These are phyloP conservation scores for Lethocerus indicus DNA, from an alignment of 1,140 invertebrate species.

Conservation along the genomic window DNA sequence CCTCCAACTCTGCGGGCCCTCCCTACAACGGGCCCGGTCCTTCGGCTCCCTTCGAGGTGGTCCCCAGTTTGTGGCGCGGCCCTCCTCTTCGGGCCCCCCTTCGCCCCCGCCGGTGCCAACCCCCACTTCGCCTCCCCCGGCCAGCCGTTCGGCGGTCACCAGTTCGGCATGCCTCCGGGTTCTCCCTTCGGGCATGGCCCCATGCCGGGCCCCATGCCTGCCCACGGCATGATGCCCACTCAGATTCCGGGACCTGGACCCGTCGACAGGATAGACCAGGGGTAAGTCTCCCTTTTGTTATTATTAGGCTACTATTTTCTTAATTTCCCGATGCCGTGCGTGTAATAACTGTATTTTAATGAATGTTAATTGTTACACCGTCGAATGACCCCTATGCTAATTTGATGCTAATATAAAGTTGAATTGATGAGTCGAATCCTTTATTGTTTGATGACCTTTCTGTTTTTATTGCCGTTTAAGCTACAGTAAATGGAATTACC, in stretches of 20 bases:
- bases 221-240: constrained; percentile 27
- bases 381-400: not conserved
- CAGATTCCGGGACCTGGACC: constrained; percentile 45
- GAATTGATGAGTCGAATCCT: too few relatives aligned
- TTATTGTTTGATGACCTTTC: too few relatives aligned
- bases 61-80: constrained; percentile 40
- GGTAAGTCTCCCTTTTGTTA: constrained; percentile 31
- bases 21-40: constrained; percentile 46
- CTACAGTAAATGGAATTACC: too few relatives aligned
- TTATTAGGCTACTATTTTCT: not conserved
- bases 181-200: constrained; percentile 45
- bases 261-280: constrained; percentile 51
- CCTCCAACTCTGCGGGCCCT: constrained; percentile 39
- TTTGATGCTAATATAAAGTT: too few relatives aligned
- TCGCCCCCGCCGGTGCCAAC: constrained; percentile 37
- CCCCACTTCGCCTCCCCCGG: constrained; percentile 46
- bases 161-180: constrained; percentile 50
- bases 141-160: constrained; percentile 38
- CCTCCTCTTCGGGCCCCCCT: constrained; percentile 47
- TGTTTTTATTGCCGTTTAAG: too few relatives aligned
- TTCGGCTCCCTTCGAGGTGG: constrained; percentile 48
- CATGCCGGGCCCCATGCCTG: constrained; percentile 23
- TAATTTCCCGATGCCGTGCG: too few relatives aligned
- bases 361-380: not conserved
- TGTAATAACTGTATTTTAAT: not conserved